Conservation (phyloP, 2,113 vertebrate genomes). For the Psilopogon haemacephalus region DNA sequence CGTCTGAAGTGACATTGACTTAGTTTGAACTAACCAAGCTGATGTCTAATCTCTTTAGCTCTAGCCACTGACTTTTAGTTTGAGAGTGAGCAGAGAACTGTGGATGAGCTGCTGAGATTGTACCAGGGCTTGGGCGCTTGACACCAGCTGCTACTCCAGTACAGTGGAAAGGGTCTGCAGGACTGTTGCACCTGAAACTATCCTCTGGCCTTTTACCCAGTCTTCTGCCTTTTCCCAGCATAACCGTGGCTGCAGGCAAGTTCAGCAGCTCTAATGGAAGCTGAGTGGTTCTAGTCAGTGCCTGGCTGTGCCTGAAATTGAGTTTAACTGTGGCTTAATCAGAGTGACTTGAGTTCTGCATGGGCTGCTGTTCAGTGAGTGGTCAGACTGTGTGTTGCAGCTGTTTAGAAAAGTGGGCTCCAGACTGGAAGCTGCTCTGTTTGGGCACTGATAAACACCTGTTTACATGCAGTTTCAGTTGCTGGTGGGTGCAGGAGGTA, state of each 20-base stretch:
- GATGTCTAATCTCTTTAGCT: neutral
- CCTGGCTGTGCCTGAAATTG: neutral
- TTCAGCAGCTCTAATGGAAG: neutral
- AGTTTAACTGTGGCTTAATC: neutral
- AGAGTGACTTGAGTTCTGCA: neutral
- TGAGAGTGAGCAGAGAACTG: neutral
- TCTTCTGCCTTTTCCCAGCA: neutral
- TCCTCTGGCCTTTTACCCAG: neutral
- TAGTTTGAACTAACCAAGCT: neutral
- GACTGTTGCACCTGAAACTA: neutral
- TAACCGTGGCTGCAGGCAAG: neutral
- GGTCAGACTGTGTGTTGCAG: neutral
- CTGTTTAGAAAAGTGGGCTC: neutral
- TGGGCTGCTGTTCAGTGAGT: fast-evolving
- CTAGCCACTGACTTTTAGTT: neutral
- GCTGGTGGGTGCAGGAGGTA: neutral
- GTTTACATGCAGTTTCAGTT: neutral
- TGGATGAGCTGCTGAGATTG: neutral
- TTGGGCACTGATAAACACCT: neutral
- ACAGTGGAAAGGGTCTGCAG: neutral
- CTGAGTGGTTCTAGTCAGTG: neutral
- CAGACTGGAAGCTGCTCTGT: neutral
- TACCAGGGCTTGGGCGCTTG: neutral
- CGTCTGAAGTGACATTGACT: neutral
- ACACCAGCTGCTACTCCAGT: neutral